phyloP scores from a whole-genome alignment of 2,113 vertebrate genomes.

The Corynorhinus townsendii region DNA sequence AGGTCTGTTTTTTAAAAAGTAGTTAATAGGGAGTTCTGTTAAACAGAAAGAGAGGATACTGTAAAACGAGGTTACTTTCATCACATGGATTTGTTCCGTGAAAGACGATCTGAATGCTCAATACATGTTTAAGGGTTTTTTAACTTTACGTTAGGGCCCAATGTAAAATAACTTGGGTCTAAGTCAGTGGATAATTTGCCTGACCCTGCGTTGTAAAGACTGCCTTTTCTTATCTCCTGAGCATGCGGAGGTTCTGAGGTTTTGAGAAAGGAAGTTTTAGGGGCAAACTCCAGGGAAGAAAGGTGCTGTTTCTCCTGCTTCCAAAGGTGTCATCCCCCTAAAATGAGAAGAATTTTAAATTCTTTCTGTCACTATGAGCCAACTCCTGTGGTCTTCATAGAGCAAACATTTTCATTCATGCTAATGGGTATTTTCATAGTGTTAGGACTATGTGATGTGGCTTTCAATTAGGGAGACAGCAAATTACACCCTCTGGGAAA shows the following conservation, averaged over 20 bases:
- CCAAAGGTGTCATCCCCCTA: not conserved
- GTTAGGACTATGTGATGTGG: not conserved
- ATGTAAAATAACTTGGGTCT: not conserved
- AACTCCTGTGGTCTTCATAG: not conserved
- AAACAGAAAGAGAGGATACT: not conserved
- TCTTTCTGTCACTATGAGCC: not conserved
- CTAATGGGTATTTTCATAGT: constrained; percentile 23
- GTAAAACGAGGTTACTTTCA: not conserved
- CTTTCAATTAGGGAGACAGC: constrained; percentile 26
- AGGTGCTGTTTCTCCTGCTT: not conserved
- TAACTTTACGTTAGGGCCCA: not conserved
- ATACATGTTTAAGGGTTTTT: not conserved
- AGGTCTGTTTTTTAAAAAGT: not conserved
- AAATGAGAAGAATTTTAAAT: constrained; percentile 1
- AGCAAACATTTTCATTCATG: constrained; percentile 18
- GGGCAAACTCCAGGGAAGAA: not conserved
- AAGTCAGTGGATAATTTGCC: not conserved
- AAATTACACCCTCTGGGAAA: not conserved
- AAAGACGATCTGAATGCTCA: not conserved
- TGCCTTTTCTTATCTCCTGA: not conserved
- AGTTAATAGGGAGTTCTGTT: not conserved
- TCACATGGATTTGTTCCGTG: not conserved
- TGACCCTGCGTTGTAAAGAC: not conserved
- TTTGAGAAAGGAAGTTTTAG: not conserved
- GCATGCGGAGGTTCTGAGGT: not conserved